Evolutionary conservation across 2,113 vertebrate genomes (phyloP).

Genomic region (Zosterops hypoxanthus): DNA sequence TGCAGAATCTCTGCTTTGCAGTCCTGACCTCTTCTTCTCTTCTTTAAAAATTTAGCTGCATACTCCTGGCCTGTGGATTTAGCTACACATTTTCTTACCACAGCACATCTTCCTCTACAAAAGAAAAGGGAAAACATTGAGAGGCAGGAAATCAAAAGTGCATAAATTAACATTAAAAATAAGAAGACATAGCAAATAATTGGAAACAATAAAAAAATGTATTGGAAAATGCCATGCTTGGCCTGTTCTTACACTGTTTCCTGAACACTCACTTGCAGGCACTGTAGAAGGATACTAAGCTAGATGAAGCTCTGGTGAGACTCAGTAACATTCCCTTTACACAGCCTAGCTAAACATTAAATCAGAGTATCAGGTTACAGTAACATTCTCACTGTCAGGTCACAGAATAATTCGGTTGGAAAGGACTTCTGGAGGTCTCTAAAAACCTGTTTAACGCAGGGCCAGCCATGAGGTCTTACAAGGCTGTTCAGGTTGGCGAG

Average conservation of each 20-base stretch:
- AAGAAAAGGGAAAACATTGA: background rate
- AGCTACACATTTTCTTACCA: conserved; percentile 91
- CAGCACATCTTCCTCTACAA: conserved; percentile 90
- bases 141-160: background rate
- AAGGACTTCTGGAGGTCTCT: background rate
- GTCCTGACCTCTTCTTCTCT: conserved; percentile 91
- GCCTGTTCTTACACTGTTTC: background rate
- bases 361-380: background rate
- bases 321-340: background rate
- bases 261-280: background rate
- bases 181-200: background rate
- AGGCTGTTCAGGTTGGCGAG: background rate
- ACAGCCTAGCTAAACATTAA: background rate
- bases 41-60: conserved; percentile 93
- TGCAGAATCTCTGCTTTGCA: conserved; percentile 91
- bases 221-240: background rate
- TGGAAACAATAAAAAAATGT: background rate
- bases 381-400: background rate
- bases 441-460: background rate
- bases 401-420: background rate
- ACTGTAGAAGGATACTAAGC: background rate
- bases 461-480: background rate
- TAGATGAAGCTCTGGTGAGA: background rate
- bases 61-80: conserved; percentile 90
- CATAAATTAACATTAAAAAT: background rate